Base-by-base conservation (phyloP, 2,797 vertebrate genomes). In the Echiichthys vipera region DNA sequence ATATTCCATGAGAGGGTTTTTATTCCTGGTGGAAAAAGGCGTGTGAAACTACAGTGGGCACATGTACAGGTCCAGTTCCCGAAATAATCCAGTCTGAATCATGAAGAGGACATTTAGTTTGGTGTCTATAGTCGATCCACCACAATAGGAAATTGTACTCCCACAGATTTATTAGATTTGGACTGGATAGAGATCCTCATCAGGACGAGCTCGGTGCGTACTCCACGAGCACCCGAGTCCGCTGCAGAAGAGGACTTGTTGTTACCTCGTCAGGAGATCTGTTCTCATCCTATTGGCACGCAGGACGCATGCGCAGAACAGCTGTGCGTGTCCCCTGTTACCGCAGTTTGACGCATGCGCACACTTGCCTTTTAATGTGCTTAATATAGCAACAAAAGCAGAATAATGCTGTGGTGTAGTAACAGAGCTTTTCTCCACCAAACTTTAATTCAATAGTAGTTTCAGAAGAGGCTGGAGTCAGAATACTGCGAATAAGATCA, bases 271-370 rank as follows among this genome's bases (percentile, higher is more conserved):
- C 72, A 12, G 32, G 64, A 77, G 27, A 34, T 1, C 84, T 83
- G 47, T 75, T 58, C 77, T 80, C 73, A 47, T 81, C 69, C 83
- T 80, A 89, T 90, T 76, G 85, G 89, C 74, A 59, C 67, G 64
- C 50, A 3, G 14, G 0, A 22, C 88, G 83, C 90, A 87, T 80
- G 92, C 90, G 90, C 85, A 77, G 1, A 47, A 1, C n/a, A 0
- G 13, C 0, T 11, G 27, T 0, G 18, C 45, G 25, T 30, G 55
- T 72, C 73, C 73, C 79, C 14, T 36, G 89, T 92, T 93, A 91
- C 92, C 89, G 93, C 94, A 93, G 85, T 83, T 87, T 53, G 9
- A 69, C 93, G 93, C 94, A 91, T 34, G 94, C 93, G 92, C 78
- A 77, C 24, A 70, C 9, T 8, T 13, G 56, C 37, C 42, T 56